Evolutionary conservation across 1,140 invertebrate genomes (phyloP), one percentile per base, ranked within the genome.

Genomic region (Drosophila ohnishii): DNA sequence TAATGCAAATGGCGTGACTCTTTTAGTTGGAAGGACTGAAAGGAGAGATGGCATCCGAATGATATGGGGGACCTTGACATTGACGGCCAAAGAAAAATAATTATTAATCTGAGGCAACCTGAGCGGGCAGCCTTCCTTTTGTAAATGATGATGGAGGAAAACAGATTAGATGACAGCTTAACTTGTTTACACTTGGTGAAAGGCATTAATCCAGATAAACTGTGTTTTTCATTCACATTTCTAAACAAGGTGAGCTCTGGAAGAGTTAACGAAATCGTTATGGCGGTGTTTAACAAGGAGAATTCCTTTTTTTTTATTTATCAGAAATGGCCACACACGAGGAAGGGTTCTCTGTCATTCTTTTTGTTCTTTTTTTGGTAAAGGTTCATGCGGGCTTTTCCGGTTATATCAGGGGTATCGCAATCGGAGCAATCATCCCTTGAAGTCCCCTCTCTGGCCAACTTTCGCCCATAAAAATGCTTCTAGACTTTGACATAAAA

Each of bases 401-500:
- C 30, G 22, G 44, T 22, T 13, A 5, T 25, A 16, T 32, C 19
- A 19, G 25, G 25, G 25, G 5, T 34, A 40, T 14, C 14, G 8
- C 7, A 50, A 37, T 50, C 45, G 35, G 10, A 16, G 56, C 2
- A 16, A 44, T 55, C 66, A 56, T 61, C 61, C 39, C 35, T 22
- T 13, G 11, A 7, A 61, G 19, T 32, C 56, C 50, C 51, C 32
- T 11, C 35, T 34, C 39, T 37, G 2, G 16, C 7, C 28, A 63
- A 57, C 75, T 83, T 81, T 81, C 80, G 66, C 71, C 69, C 77
- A 82, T 64, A 81, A 80, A 80, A 74, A 78, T 67, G 71, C 71
- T 74, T 78, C 57, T 72, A 71, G 67, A 53, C 44, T 30, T 35
- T 55, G 13, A 44, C 65, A 71, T 81, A 67, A 72, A 67, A 64